Base-by-base conservation (phyloP, 2,888 invertebrate species). In the Trissonchulus latispiculum region DNA sequence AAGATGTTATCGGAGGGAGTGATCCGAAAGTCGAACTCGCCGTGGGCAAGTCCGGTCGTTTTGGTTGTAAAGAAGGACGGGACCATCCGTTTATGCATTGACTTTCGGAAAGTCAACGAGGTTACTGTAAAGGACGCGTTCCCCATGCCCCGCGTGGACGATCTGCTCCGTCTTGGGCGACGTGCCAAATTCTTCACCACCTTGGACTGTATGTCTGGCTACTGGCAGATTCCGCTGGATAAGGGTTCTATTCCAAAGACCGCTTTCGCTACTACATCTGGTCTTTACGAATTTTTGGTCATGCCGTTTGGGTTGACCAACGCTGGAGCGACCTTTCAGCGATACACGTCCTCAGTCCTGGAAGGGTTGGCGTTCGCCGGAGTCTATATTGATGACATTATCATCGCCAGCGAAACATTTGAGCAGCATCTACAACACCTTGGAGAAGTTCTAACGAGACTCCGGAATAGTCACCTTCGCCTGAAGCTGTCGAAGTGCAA, bases 41-140 rank as follows among this genome's bases (percentile, higher is more conserved):
- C 82, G 0, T 84, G 80, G 80, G 77, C 79, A 8, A 76, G 80
- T 0, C 82, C 81, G 0, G 76, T 81, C 2, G 80, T 82, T 8
- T 68, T 83, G 1, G 81, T 81, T 1, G 77, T 76, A 29, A 83
- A 82, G 76, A 81, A 80, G 72, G 76, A 78, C 71, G 77, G 75
- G 32, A 68, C 68, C n/a, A 75, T 29, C 67, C 75, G 74, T 70
- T 77, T 76, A 15, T 78, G 78, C 62, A 72, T 77, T 15, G 77
- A 78, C 70, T 79, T 76, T 70, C 33, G 78, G 31, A 28, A 72
- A 2, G 36, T 79, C 1, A 78, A 78, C 73, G 36, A 15, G 3
- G 73, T 76, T 1, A 75, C 76, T 15, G 68, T 61, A 31, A 61
- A 64, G 23, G 77, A 77, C 35, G 31, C 35, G 0, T 76, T 73